Base-by-base conservation (phyloP, 2,888 invertebrate species). In the Opisthograptis luteolata region DNA sequence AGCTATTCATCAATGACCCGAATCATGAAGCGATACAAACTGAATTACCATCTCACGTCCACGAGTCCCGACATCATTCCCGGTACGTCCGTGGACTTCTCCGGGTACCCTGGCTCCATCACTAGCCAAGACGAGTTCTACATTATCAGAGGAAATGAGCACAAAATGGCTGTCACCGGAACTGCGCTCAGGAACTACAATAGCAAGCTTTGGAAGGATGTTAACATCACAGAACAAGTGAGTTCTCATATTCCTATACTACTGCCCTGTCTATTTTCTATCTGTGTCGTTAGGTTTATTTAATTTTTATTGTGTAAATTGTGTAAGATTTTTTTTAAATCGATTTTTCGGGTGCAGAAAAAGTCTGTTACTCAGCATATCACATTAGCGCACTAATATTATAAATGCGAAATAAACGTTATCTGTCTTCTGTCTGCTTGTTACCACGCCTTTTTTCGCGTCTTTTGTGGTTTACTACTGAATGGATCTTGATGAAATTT, bases 101-200 rank as follows among this genome's bases (percentile, higher is more conserved):
- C 96, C 0, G 95, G 97, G 0, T 97, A 96, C 78, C 97, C 97
- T 0, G 97, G 96, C 6, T 93, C 95, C 8, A 75, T 97, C 24
- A 94, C 94, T 25, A 96, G 96, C 20, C 94, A 95, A 40, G 97
- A 97, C 76, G 97, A 97, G 73, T 95, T 95, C 76, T 97, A 97
- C 73, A 80, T 94, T 8, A 84, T 96, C 68, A 92, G 70, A 70
- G 94, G 93, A 1, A 72, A 87, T 1, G 90, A 93, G 3, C 87
- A 86, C 30, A 85, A 92, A 43, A 85, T 96, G 66, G 92, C 94
- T 5, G 90, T 96, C 1, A 92, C 94, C 6, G 97, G 97, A 50
- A 96, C 97, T 3, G 92, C 95, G 3, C 93, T 97, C 40, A 93
- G 93, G 57, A 96, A 96, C 72, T 93, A 93, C 66, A 97, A 97